These are phyloP conservation scores for Enteromius afrohamiltoni DNA, from an alignment of 2,797 vertebrate species.

Conservation along the genomic window DNA sequence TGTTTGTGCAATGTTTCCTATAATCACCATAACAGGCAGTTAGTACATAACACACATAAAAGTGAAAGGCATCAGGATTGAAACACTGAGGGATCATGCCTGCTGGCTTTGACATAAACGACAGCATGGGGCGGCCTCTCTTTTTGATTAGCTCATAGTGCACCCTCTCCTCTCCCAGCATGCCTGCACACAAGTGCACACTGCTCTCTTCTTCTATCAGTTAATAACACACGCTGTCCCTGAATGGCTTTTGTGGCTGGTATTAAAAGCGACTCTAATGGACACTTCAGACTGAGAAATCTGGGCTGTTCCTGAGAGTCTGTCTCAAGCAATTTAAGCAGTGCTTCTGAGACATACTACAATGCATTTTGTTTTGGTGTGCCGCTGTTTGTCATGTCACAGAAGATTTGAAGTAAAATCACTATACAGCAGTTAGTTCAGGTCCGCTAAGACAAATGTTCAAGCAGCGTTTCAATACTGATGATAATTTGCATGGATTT, in stretches of 20 bases:
- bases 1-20: conserved; percentile 57
- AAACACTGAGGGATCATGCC: not conserved
- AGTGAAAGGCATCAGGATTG: not conserved
- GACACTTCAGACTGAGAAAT: conserved; percentile 5
- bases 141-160: conserved; percentile 44
- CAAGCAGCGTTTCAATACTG: not conserved
- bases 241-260: conserved; percentile 13
- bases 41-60: conserved; percentile 16
- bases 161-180: conserved; percentile 29
- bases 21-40: conserved; percentile 33
- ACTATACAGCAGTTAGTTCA: not conserved
- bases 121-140: conserved; percentile 35
- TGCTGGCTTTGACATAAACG: conserved; percentile 43
- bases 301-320: conserved; percentile 3
- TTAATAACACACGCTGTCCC: not conserved
- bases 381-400: not conserved
- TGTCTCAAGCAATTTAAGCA: not conserved
- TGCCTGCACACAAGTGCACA: conserved; percentile 12
- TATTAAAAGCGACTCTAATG: conserved; percentile 36
- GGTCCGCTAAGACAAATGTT: not conserved
- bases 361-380: not conserved
- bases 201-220: conserved; percentile 2
- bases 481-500: not conserved
- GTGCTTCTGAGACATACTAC: not conserved
- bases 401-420: not conserved